phyloP scores from a whole-genome alignment of 2,888 invertebrate species.

The Leptinotarsa tumamoca region DNA sequence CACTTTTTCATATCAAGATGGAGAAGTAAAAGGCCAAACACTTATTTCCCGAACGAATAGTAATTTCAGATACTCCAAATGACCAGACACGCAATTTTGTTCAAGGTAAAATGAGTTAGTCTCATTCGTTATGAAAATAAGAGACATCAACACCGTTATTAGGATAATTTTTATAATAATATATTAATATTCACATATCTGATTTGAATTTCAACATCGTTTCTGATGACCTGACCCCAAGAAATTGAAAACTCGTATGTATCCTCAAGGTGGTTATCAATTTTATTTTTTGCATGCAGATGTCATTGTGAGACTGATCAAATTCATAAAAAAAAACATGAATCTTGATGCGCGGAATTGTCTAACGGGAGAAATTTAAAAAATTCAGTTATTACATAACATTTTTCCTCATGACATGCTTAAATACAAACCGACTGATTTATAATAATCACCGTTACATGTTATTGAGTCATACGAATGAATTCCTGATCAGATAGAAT shows the following conservation, averaged over 20 bases:
- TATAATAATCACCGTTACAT: constrained; percentile 10
- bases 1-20: too few species aligned
- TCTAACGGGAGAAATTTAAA: background rate
- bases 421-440: background rate
- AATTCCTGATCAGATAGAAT: constrained; percentile 10
- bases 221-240: background rate
- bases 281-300: background rate
- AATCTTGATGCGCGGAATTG: background rate
- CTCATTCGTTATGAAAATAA: background rate
- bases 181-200: background rate
- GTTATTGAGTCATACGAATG: background rate
- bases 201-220: constrained; percentile 1
- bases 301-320: background rate
- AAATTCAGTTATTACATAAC: constrained; percentile 7
- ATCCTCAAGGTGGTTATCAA: background rate
- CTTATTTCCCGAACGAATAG: too few species aligned
- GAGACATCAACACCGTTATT: background rate
- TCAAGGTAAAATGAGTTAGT: too few species aligned
- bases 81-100: too few species aligned
- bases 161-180: background rate
- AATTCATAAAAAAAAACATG: too few species aligned
- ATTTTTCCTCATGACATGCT: background rate
- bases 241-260: background rate
- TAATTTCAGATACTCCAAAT: too few species aligned
- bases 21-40: too few species aligned